Conservation (phyloP, 2,888 invertebrate genomes). For the Tubulanus polymorphus region DNA sequence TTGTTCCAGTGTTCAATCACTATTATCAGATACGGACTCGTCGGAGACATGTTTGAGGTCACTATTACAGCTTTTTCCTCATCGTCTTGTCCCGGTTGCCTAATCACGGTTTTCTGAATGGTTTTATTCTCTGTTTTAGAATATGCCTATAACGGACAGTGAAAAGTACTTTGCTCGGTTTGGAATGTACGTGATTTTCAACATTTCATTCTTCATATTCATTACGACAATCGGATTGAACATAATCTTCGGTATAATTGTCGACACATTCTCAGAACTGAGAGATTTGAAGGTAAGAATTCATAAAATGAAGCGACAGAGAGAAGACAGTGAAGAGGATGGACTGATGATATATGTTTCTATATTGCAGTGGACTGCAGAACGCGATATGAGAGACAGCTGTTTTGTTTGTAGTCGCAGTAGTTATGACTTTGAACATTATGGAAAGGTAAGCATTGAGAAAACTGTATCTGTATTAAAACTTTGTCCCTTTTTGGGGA, state of each 20-base stretch:
- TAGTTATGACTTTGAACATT: slow-evolving; percentile 54
- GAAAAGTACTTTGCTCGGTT: slow-evolving; percentile 45
- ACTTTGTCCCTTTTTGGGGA: too few species aligned
- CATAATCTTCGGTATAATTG: slow-evolving; percentile 55
- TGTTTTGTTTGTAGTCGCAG: slow-evolving; percentile 53
- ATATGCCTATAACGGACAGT: not conserved
- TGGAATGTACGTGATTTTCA: slow-evolving; percentile 46
- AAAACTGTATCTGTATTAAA: too few species aligned
- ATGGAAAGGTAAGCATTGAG: slow-evolving; percentile 46
- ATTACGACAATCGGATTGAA: slow-evolving; percentile 54
- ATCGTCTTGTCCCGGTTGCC: too few species aligned
- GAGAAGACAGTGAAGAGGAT: too few species aligned
- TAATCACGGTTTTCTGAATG: too few species aligned
- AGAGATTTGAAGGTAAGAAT: slow-evolving; percentile 50
- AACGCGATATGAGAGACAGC: slow-evolving; percentile 52
- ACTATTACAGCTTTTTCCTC: too few species aligned
- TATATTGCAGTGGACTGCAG: slow-evolving; percentile 50
- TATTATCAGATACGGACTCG: slow-evolving; percentile 34
- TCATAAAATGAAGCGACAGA: not conserved
- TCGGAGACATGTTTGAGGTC: slow-evolving; percentile 39
- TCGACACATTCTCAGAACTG: slow-evolving; percentile 54
- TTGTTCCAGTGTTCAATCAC: slow-evolving; percentile 39
- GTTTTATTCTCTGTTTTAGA: too few species aligned
- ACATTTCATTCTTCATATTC: slow-evolving; percentile 53
- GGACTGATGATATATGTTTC: too few species aligned